Evolutionary conservation across 2,113 vertebrate species (phyloP).

Genomic region (Cygnus atratus): DNA sequence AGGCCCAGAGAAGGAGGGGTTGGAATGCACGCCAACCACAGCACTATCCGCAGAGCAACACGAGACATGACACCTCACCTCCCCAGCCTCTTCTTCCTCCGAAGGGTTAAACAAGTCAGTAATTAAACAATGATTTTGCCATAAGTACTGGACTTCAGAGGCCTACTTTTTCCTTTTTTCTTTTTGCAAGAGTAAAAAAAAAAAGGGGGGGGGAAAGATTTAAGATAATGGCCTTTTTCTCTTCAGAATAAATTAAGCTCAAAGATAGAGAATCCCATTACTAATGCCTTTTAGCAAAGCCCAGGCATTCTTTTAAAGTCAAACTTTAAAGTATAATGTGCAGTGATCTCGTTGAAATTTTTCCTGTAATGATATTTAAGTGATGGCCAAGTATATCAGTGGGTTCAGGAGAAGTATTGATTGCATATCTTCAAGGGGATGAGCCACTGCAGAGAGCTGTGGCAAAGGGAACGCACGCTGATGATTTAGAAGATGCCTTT

Average conservation of each 20-base stretch:
- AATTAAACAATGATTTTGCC: constrained; percentile 75
- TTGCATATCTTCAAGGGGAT: constrained; percentile 66
- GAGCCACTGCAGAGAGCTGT: constrained; percentile 34
- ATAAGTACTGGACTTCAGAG: constrained; percentile 74
- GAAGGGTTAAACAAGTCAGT: constrained; percentile 67
- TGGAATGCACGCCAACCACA: not conserved
- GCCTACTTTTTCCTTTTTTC: constrained; percentile 57
- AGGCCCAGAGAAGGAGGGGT: rapidly evolving
- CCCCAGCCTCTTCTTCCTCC: not conserved
- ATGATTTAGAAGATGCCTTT: constrained; percentile 48
- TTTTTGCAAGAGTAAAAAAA: not conserved
- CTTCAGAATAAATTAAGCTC: constrained; percentile 82
- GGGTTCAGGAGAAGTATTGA: constrained; percentile 75
- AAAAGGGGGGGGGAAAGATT: constrained; percentile 71
- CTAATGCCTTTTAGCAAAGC: constrained; percentile 81
- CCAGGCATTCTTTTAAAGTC: constrained; percentile 78
- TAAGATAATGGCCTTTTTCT: constrained; percentile 82
- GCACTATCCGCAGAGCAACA: not conserved
- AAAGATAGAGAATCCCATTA: constrained; percentile 81
- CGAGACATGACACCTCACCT: not conserved
- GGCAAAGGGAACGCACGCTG: constrained; percentile 31
- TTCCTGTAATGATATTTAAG: constrained; percentile 82
- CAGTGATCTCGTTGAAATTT: constrained; percentile 77
- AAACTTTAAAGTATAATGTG: constrained; percentile 77
- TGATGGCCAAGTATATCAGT: constrained; percentile 76